A percentile compares a stretch with the other conserved stretches of the same genome.
Evolutionary conservation across 2,888 invertebrate genomes (phyloP).

Genomic region (Melanotus villosus): DNA sequence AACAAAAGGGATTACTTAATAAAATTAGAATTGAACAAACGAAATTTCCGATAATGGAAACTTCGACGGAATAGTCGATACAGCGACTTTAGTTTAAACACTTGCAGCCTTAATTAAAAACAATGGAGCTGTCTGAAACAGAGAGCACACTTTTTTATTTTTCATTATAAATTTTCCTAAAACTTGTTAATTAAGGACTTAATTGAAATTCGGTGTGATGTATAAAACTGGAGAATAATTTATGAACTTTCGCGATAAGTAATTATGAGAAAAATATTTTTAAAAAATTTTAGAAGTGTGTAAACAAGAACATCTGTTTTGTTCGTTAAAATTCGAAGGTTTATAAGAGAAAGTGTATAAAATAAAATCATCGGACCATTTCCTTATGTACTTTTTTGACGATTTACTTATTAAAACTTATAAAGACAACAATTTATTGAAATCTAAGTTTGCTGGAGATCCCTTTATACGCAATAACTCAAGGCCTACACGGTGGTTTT

Average conservation of each 20-base stretch:
- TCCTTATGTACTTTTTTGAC: too few relatives aligned
- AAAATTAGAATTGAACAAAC: background rate
- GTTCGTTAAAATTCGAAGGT: too few relatives aligned
- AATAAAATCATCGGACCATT: too few relatives aligned
- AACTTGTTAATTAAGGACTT: constrained; percentile 17
- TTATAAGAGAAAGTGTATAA: too few relatives aligned
- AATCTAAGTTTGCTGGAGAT: too few relatives aligned
- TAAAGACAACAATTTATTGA: too few relatives aligned
- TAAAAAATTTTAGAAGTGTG: too few relatives aligned
- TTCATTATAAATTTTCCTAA: background rate
- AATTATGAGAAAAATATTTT: background rate
- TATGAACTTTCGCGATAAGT: background rate
- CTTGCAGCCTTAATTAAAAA: constrained; percentile 19
- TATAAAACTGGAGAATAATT: background rate
- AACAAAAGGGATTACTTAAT: constrained; percentile 1
- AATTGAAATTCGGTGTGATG: constrained; percentile 1
- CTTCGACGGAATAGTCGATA: background rate
- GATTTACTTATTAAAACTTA: too few relatives aligned
- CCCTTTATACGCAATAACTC: too few relatives aligned
- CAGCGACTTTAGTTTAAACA: background rate
- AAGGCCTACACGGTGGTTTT: too few relatives aligned
- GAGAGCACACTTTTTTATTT: background rate
- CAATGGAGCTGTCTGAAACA: background rate
- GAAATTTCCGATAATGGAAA: constrained; percentile 13
- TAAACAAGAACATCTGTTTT: too few relatives aligned